Percentiles rank a stretch among this genome's conserved stretches.
Conservation (phyloP, 2,797 vertebrate species). For the Linurgus olivaceus region DNA sequence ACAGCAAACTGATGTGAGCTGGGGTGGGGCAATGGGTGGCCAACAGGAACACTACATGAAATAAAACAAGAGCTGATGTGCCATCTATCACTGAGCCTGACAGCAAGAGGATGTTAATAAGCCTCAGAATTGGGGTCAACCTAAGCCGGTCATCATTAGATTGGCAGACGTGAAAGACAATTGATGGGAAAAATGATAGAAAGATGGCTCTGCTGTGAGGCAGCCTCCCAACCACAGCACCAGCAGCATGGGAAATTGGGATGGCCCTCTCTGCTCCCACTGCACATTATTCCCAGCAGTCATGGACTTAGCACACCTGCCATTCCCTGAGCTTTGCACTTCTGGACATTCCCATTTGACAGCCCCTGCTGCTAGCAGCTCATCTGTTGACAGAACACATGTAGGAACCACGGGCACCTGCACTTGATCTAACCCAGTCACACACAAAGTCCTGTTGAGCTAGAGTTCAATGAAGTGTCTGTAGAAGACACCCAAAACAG, state of each 20-base stretch:
- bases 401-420: fast-evolving
- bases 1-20: background rate
- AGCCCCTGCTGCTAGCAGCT: fast-evolving
- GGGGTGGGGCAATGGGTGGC: background rate
- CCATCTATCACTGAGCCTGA: conserved; percentile 34
- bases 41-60: background rate
- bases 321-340: background rate
- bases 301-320: fast-evolving
- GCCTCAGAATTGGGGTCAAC: conserved; percentile 46
- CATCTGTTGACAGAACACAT: fast-evolving
- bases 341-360: background rate
- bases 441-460: background rate
- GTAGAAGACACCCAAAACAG: background rate
- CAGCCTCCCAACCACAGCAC: background rate
- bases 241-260: background rate
- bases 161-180: conserved; percentile 36
- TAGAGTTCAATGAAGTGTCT: background rate
- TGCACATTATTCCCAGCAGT: background rate
- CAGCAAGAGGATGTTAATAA: conserved; percentile 43
- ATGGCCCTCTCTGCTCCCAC: background rate
- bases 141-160: background rate
- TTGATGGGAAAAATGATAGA: background rate
- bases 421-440: background rate
- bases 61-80: background rate
- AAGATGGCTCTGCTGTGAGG: background rate